Evolutionary conservation across 2,113 vertebrate genomes (phyloP).

Genomic region (Corythornis vintsioides): DNA sequence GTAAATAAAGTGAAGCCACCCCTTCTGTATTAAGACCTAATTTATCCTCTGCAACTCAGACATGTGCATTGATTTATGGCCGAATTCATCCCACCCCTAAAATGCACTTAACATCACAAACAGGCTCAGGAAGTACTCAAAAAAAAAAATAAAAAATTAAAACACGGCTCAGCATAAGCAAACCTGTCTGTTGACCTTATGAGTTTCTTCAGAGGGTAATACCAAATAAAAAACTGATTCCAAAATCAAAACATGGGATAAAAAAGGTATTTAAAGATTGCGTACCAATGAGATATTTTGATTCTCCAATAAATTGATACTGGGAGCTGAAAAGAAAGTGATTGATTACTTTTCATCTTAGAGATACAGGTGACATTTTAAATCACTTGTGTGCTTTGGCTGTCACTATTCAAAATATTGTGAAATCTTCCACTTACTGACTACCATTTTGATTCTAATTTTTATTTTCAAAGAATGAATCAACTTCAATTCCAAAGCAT

Average conservation of each 20-base stretch:
- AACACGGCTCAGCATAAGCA: background rate
- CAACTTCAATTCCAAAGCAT: conserved; percentile 1
- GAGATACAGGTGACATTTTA: background rate
- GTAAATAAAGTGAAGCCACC: background rate
- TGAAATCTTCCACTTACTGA: background rate
- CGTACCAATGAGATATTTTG: background rate
- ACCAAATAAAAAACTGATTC: background rate
- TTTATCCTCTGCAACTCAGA: conserved; percentile 18
- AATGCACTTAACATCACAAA: background rate
- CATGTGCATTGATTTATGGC: background rate
- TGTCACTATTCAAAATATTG: background rate
- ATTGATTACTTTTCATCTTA: background rate
- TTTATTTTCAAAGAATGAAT: background rate
- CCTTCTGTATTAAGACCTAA: conserved; percentile 2
- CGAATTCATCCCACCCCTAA: background rate
- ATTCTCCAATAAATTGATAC: background rate
- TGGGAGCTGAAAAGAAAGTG: background rate
- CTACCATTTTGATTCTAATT: background rate
- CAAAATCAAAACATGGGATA: background rate
- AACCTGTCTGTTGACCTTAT: background rate
- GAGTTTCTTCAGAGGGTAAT: background rate
- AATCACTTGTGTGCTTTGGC: background rate
- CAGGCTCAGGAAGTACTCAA: background rate
- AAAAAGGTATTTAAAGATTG: background rate
- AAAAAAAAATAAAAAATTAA: background rate